Conservation (phyloP, 2,797 vertebrate genomes). For the Melanotaenia maccullochi region DNA sequence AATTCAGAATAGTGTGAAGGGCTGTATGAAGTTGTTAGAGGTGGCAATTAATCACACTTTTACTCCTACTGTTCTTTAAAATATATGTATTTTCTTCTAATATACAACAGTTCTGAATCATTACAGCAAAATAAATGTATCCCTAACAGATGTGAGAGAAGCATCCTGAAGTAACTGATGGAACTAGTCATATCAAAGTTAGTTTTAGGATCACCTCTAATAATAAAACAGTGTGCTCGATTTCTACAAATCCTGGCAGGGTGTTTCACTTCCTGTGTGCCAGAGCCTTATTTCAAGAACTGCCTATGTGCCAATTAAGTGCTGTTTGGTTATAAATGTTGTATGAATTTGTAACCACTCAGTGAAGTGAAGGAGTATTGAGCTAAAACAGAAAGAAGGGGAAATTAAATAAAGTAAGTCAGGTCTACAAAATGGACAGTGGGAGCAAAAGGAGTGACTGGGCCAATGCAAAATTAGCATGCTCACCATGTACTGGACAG, state of each 20-base stretch:
- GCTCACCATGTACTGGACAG: slow-evolving; percentile 87
- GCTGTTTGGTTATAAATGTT: slow-evolving; percentile 7
- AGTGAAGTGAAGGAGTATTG: slow-evolving; percentile 41
- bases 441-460: slow-evolving; percentile 7
- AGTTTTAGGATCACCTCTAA: neutral
- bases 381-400: slow-evolving; percentile 7
- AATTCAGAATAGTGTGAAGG: neutral
- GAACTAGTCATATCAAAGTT: slow-evolving; percentile 18
- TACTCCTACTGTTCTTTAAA: neutral
- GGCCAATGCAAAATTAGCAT: slow-evolving; percentile 60
- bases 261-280: neutral
- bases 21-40: neutral
- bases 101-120: neutral
- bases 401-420: slow-evolving; percentile 7
- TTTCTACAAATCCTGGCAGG: neutral
- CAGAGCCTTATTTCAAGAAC: neutral
- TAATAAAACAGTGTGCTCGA: neutral
- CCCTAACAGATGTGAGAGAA: slow-evolving; percentile 51
- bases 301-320: neutral
- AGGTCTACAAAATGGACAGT: slow-evolving; percentile 7
- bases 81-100: neutral
- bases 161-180: slow-evolving; percentile 32
- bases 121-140: slow-evolving; percentile 21
- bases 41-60: neutral
- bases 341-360: neutral